Conservation (phyloP, 2,113 vertebrate species). For the Psittacula cyanocephala region DNA sequence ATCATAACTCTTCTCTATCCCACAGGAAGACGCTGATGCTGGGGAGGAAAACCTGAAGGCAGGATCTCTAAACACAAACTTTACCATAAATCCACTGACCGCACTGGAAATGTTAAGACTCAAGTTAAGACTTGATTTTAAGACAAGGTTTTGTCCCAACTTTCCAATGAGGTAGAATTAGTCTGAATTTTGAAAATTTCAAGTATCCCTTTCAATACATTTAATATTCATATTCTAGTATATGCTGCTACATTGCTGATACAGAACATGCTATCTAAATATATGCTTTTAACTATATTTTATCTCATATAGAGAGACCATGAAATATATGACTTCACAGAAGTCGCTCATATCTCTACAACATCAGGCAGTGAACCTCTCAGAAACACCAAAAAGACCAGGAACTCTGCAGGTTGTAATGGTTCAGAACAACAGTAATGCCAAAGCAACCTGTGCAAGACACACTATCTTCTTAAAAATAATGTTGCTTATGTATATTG, state of each 20-base stretch:
- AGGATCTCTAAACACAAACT: not conserved
- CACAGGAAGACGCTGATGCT: not conserved
- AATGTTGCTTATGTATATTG: not conserved
- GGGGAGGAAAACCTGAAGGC: not conserved
- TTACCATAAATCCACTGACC: not conserved
- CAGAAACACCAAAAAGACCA: not conserved
- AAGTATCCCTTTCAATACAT: not conserved
- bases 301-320: not conserved
- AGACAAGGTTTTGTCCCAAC: not conserved
- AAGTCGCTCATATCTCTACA: not conserved
- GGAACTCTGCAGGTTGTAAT: not conserved
- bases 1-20: not conserved
- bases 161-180: not conserved
- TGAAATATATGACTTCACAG: not conserved
- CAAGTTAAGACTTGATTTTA: not conserved
- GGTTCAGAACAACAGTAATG: not conserved
- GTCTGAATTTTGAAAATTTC: not conserved
- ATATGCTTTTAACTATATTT: not conserved
- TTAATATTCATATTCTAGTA: not conserved
- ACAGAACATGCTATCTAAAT: not conserved
- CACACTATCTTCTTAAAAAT: not conserved
- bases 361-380: not conserved
- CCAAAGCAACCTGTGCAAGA: not conserved
- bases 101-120: not conserved
- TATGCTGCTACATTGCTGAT: not conserved